phyloP scores from a whole-genome alignment of 64 coral and sea anemone genomes.

The Pocillopora verrucosa region DNA sequence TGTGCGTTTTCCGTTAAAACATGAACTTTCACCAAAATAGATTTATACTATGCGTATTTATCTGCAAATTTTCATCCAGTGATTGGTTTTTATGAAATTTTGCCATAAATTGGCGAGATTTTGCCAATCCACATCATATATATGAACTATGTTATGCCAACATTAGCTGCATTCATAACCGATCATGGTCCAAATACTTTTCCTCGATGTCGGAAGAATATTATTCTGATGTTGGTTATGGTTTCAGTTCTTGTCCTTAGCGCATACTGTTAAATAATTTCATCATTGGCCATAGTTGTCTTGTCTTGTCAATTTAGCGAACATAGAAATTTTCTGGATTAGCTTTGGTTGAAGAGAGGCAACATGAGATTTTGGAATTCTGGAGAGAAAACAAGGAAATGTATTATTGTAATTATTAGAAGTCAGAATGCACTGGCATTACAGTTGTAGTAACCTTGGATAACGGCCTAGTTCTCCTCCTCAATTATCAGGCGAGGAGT shows the following conservation, averaged over 20 bases:
- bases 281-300: background rate
- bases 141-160: too few relatives aligned
- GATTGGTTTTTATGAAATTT: too few relatives aligned
- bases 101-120: too few relatives aligned
- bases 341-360: conserved; percentile 50
- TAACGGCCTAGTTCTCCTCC: too few relatives aligned
- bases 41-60: too few relatives aligned
- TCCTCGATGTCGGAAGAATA: background rate
- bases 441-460: background rate
- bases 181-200: too few relatives aligned
- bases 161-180: too few relatives aligned
- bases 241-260: background rate
- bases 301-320: background rate
- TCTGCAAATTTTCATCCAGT: too few relatives aligned
- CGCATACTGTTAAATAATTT: background rate
- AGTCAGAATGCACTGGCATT: background rate
- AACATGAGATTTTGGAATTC: conserved; percentile 54
- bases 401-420: background rate
- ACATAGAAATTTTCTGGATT: background rate
- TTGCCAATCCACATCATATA: too few relatives aligned
- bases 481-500: too few relatives aligned
- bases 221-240: background rate
- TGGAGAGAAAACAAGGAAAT: conserved; percentile 25
- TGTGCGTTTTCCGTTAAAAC: too few relatives aligned
- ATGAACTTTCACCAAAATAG: too few relatives aligned